Evolutionary conservation across 2,888 invertebrate genomes (phyloP).

Genomic region (Apomyelois bistriatella): DNA sequence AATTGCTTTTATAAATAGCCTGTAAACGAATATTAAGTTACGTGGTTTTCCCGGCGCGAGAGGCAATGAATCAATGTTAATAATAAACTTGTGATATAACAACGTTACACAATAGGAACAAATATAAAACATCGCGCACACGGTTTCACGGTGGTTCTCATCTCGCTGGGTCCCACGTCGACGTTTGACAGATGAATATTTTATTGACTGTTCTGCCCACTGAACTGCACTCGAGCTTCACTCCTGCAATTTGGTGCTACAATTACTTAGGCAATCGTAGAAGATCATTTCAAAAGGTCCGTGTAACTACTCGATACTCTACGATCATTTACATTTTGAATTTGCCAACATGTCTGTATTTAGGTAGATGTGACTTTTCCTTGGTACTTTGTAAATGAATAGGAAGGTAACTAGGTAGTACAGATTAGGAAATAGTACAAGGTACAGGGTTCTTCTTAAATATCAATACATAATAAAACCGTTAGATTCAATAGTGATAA

Average conservation of each 20-base stretch:
- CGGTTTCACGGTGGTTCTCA: slow-evolving; percentile 37
- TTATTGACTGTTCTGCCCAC: slow-evolving; percentile 64
- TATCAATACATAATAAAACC: no score
- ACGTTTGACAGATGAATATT: slow-evolving; percentile 71
- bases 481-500: no score
- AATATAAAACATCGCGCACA: slow-evolving; percentile 32
- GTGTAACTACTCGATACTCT: background rate
- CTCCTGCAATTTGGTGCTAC: slow-evolving; percentile 35
- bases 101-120: slow-evolving; percentile 26
- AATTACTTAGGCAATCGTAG: slow-evolving; percentile 21
- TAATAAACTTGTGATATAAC: slow-evolving; percentile 27
- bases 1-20: background rate
- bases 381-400: no score
- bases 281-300: slow-evolving; percentile 13
- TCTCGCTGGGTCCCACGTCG: slow-evolving; percentile 46
- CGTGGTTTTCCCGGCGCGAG: slow-evolving; percentile 27
- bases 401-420: no score
- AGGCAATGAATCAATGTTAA: slow-evolving; percentile 22
- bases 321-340: background rate
- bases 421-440: no score
- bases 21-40: slow-evolving; percentile 25
- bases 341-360: no score
- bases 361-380: no score
- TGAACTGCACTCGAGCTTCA: slow-evolving; percentile 31
- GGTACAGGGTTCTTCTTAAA: no score